These are phyloP conservation scores for Cheilosia variabilis DNA, from an alignment of 2,888 invertebrate genomes.

Conservation along the genomic window DNA sequence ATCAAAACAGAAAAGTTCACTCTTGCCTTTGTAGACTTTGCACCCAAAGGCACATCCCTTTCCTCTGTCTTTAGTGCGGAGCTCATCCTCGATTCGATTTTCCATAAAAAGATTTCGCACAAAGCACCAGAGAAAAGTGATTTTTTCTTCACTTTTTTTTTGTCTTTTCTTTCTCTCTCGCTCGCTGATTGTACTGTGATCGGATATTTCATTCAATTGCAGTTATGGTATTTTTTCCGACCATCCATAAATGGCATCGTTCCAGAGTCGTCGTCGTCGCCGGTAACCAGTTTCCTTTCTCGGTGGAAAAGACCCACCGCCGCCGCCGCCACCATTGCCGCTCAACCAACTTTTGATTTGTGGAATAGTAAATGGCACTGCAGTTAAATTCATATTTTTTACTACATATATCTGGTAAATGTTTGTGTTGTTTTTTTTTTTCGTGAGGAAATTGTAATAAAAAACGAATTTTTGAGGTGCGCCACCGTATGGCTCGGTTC, in stretches of 20 bases:
- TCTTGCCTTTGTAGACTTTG: slow-evolving; percentile 13
- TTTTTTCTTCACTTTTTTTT: slow-evolving; percentile 18
- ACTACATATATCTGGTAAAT: slow-evolving; percentile 21
- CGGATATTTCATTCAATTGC: slow-evolving; percentile 73
- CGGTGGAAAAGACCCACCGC: slow-evolving; percentile 1
- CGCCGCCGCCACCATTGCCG: background rate
- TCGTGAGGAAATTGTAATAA: slow-evolving; percentile 50
- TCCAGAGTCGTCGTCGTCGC: slow-evolving; percentile 1
- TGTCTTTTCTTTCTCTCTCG: slow-evolving; percentile 15
- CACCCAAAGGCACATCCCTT: slow-evolving; percentile 16
- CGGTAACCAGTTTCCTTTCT: slow-evolving; percentile 70
- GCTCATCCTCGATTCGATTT: slow-evolving; percentile 59
- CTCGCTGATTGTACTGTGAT: slow-evolving; percentile 38
- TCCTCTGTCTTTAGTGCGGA: slow-evolving; percentile 38
- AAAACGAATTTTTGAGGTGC: slow-evolving; percentile 52
- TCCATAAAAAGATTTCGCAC: slow-evolving; percentile 59
- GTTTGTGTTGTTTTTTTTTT: slow-evolving; percentile 24
- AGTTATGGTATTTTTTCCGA: slow-evolving; percentile 46
- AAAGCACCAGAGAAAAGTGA: slow-evolving; percentile 38
- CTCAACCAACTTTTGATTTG: slow-evolving; percentile 25
- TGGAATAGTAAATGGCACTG: slow-evolving; percentile 53
- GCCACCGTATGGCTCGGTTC: slow-evolving; percentile 11
- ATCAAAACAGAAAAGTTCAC: background rate
- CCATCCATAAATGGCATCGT: slow-evolving; percentile 50
- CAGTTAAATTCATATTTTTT: slow-evolving; percentile 66